These are phyloP conservation scores for Phalacrocorax brasilianus DNA, from an alignment of 2,113 vertebrate genomes.

Conservation along the genomic window DNA sequence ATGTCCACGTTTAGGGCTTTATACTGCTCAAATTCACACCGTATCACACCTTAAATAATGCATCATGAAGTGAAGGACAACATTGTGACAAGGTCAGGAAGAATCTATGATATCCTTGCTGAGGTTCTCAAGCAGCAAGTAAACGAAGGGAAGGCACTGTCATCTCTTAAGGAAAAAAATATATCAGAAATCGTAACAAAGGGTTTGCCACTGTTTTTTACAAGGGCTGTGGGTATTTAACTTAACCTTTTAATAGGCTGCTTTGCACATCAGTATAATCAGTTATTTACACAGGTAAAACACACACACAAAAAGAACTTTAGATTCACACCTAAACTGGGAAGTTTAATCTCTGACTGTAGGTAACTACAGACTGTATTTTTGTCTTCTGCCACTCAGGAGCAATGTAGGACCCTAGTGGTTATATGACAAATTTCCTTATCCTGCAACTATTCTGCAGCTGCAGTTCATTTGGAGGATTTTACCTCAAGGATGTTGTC, in stretches of 20 bases:
- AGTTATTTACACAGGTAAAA: background rate
- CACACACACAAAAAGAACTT: background rate
- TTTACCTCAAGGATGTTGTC: slow-evolving; percentile 52
- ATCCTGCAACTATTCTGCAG: slow-evolving; percentile 36
- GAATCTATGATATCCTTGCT: background rate
- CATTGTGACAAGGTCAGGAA: background rate
- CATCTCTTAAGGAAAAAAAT: background rate
- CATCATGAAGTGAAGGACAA: background rate
- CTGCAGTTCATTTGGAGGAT: slow-evolving; percentile 59
- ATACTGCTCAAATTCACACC: background rate
- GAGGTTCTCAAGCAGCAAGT: background rate
- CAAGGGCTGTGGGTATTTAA: background rate
- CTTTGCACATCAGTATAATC: background rate
- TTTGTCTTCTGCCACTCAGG: slow-evolving; percentile 56
- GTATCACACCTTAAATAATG: background rate
- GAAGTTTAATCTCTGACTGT: background rate
- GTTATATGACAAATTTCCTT: slow-evolving; percentile 46
- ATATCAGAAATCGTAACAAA: background rate
- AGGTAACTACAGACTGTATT: background rate
- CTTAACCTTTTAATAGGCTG: background rate
- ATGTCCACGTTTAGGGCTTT: background rate
- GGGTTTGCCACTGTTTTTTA: background rate
- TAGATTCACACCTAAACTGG: background rate
- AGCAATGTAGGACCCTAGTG: slow-evolving; percentile 29
- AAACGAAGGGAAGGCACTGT: background rate